Conservation (phyloP, 2,888 invertebrate species). For the Eupeodes latifasciatus region DNA sequence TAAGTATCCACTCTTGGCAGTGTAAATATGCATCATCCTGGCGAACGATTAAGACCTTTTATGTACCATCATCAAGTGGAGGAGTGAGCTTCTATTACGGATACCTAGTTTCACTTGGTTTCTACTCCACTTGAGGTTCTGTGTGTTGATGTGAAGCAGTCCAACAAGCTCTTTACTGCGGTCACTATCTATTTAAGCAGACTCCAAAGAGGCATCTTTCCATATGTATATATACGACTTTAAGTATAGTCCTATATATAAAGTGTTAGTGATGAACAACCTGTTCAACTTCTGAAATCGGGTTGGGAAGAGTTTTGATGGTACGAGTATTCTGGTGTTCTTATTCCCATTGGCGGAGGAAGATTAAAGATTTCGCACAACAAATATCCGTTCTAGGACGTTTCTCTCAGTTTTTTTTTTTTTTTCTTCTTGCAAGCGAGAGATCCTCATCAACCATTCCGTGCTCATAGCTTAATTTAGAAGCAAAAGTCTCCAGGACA, state of each 20-base stretch:
- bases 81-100: conserved; percentile 22
- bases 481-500: conserved; percentile 42
- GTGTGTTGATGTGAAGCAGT: not conserved
- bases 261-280: conserved; percentile 58
- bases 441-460: conserved; percentile 77
- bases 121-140: conserved; percentile 11
- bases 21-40: conserved; percentile 60
- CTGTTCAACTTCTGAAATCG: conserved; percentile 58
- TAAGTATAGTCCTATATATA: not conserved
- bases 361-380: conserved; percentile 68
- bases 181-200: conserved; percentile 23
- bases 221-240: not conserved
- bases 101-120: not conserved
- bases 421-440: not conserved
- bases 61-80: conserved; percentile 17
- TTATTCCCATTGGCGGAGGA: conserved; percentile 36
- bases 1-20: conserved; percentile 59
- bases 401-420: not conserved
- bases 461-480: conserved; percentile 76
- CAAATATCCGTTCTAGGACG: conserved; percentile 73
- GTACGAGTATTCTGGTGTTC: conserved; percentile 4
- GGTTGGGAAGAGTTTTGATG: conserved; percentile 15
- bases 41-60: conserved; percentile 69
- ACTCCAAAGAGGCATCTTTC: not conserved
- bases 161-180: conserved; percentile 10